Percentiles rank a stretch among this genome's conserved stretches.
Conservation (phyloP, 2,888 invertebrate genomes). For the Allacma fusca region DNA sequence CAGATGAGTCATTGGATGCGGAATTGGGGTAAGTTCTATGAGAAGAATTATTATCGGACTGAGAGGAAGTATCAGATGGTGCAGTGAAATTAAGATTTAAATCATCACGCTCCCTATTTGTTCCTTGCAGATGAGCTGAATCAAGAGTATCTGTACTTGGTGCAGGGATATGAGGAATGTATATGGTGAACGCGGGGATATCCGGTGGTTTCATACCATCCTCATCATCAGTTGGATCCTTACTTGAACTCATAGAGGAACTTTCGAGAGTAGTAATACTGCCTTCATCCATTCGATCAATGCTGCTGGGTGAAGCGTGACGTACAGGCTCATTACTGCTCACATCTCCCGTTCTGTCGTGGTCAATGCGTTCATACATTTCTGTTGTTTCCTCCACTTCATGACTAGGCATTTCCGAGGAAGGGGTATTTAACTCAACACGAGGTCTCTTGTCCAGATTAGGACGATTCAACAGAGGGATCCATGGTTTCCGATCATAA, state of each 20-base stretch:
- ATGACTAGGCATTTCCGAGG: not conserved
- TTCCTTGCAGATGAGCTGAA: not conserved
- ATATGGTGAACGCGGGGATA: constrained; percentile 57
- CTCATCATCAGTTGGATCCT: not conserved
- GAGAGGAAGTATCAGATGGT: not conserved
- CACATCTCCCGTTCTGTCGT: not conserved
- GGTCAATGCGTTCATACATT: not conserved
- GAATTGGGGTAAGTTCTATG: not conserved
- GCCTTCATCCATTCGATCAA: not conserved
- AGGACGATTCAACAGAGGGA: constrained; percentile 55
- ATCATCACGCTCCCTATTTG: constrained; percentile 17
- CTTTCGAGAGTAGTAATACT: not conserved
- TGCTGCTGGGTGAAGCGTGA: constrained; percentile 32
- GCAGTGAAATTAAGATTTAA: not conserved
- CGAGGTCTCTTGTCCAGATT: constrained; percentile 59
- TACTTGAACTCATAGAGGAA: not conserved
- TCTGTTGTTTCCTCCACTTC: not conserved
- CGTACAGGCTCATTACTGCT: constrained; percentile 44
- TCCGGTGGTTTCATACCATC: constrained; percentile 40
- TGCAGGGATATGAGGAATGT: constrained; percentile 56
- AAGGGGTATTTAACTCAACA: constrained; percentile 48
- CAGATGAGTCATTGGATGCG: not conserved
- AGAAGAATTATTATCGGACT: not conserved
- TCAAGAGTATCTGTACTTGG: not conserved
- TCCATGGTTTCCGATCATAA: constrained; percentile 60